Evolutionary conservation across 2,113 vertebrate species (phyloP), one percentile per base, ranked within the genome.

Genomic region (Agapornis roseicollis): DNA sequence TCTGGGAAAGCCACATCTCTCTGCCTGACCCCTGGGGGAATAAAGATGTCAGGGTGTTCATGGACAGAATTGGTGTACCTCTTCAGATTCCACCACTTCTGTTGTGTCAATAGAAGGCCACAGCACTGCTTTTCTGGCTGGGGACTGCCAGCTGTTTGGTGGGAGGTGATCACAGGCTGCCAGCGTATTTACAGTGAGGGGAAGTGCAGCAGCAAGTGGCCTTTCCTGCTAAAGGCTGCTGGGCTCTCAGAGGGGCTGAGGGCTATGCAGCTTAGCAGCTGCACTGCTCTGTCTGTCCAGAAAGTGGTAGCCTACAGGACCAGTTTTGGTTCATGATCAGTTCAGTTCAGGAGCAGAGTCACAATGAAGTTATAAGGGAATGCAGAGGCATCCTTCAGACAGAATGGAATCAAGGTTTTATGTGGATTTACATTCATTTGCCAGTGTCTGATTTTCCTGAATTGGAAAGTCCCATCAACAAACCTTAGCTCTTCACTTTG

Each of bases 401-500:
- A 44, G 58, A 74, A 56, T 19, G 65, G 83, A 94, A 94, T 89
- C 88, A 76, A 74, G 60, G 50, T 71, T 55, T 93, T 90, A 87
- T 52, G 70, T 37, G 84, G 93, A 90, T 95, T 97, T 96, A 69
- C 80, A 87, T 93, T 90, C 33, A 71, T 94, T 81, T 89, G 39
- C 83, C 47, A 37, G 71, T 74, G 94, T 87, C 60, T 84, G 68
- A 47, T 86, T 94, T 84, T 92, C 39, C 69, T 79, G 69, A 79
- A 87, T 35, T 93, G 72, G 60, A 83, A 84, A 89, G 52, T 92
- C 55, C 52, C 11, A 69, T 90, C 73, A 79, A 41, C 80, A 47
- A 71, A 5, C 33, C 33, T 84, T 56, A 71, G 35, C 47, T 78
- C 77, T 92, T 79, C 6, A 14, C 42, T 87, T 96, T 60, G 47